Conservation (phyloP, 2,797 vertebrate genomes). For the Emys orbicularis region DNA sequence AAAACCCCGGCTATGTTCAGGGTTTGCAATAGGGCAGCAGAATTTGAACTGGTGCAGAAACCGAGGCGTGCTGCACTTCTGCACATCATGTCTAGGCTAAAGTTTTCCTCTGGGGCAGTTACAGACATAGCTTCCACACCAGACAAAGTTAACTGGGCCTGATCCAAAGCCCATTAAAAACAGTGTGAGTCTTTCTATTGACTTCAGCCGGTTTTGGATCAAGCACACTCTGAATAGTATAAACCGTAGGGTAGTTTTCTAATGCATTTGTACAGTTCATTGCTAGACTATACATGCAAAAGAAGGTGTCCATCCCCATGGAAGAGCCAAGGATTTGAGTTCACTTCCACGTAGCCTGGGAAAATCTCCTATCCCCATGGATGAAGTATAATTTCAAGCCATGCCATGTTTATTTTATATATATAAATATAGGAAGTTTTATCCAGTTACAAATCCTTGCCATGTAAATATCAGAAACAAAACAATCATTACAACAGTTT, state of each 20-base stretch:
- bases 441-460: neutral
- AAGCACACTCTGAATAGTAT: neutral
- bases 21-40: neutral
- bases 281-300: neutral
- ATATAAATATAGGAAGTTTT: neutral
- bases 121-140: too few relatives aligned
- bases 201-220: neutral
- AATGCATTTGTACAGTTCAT: neutral
- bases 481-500: neutral
- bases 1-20: neutral
- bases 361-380: neutral
- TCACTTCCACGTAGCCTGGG: neutral
- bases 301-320: neutral
- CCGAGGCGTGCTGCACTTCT: neutral
- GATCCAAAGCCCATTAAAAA: neutral
- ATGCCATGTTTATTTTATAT: neutral
- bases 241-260: neutral
- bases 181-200: neutral
- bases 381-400: neutral
- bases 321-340: neutral
- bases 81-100: neutral
- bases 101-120: neutral
- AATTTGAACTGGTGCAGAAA: neutral
- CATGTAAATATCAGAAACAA: neutral
- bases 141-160: neutral